These are phyloP conservation scores for Phaedon cochleariae DNA, from an alignment of 2,888 invertebrate species.

Conservation along the genomic window DNA sequence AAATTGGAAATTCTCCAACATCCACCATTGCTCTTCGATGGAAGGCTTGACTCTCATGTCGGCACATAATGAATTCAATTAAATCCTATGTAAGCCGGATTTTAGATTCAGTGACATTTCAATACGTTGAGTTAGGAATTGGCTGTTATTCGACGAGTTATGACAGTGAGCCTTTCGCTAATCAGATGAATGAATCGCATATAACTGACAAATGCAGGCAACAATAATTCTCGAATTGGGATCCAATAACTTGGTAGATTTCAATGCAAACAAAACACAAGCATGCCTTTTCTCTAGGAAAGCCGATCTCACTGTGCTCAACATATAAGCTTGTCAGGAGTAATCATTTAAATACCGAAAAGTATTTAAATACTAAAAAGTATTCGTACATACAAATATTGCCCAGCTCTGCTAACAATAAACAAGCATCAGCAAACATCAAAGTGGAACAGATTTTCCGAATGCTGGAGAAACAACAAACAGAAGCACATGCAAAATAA, in stretches of 20 bases:
- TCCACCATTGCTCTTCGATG: slow-evolving; percentile 29
- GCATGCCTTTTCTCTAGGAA: too few species aligned
- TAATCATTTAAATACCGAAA: too few species aligned
- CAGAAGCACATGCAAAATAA: slow-evolving; percentile 49
- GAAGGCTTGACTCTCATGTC: slow-evolving; percentile 35
- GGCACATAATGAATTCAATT: slow-evolving; percentile 41
- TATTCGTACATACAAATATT: too few species aligned
- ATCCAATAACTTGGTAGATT: too few species aligned
- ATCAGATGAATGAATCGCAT: slow-evolving; percentile 1
- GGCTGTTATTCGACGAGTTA: slow-evolving; percentile 15
- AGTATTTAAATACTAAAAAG: too few species aligned
- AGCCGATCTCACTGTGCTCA: too few species aligned
- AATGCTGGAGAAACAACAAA: slow-evolving; percentile 43
- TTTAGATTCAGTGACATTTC: slow-evolving; percentile 34
- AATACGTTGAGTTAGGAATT: slow-evolving; percentile 26
- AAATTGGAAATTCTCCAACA: slow-evolving; percentile 44
- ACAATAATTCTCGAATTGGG: too few species aligned
- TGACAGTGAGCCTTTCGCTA: slow-evolving; percentile 12
- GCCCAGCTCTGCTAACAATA: too few species aligned
- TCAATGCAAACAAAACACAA: too few species aligned
- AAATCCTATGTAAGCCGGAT: slow-evolving; percentile 31
- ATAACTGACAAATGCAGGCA: not conserved
- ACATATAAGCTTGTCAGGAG: too few species aligned
- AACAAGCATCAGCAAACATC: slow-evolving; percentile 11
- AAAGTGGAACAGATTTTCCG: slow-evolving; percentile 30